Percentiles rank a stretch among this genome's conserved stretches.
phyloP scores from a whole-genome alignment of 2,113 vertebrate species.

The Anguilla japonica region DNA sequence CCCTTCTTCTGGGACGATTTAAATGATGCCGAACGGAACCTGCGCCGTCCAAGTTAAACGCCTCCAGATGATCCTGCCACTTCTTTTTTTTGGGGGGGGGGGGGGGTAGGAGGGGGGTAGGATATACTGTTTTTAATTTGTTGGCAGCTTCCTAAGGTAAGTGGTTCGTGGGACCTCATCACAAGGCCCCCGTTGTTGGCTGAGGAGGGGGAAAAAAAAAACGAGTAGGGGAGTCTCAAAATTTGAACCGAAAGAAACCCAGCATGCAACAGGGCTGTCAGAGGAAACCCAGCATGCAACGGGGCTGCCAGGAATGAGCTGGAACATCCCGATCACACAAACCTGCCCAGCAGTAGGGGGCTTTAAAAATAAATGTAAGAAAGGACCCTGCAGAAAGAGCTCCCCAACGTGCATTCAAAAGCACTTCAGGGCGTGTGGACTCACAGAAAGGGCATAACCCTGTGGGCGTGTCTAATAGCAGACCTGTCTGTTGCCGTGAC shows the following conservation, averaged over 20 bases:
- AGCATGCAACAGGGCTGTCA: constrained; percentile 24
- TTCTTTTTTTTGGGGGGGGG: neutral
- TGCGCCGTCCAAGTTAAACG: constrained; percentile 71
- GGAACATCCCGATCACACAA: constrained; percentile 17
- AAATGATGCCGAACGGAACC: constrained; percentile 52
- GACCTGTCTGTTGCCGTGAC: too few relatives aligned
- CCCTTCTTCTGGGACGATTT: constrained; percentile 3
- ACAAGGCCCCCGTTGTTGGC: constrained; percentile 57
- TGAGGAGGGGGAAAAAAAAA: constrained; percentile 13
- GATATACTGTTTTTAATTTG: constrained; percentile 53
- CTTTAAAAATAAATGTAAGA: constrained; percentile 25
- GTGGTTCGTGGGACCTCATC: constrained; percentile 38
- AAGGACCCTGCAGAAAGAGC: neutral
- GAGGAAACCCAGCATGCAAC: too few relatives aligned
- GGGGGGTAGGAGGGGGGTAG: neutral
- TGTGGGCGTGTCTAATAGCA: neutral
- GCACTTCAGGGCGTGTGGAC: neutral
- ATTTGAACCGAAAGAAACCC: constrained; percentile 22
- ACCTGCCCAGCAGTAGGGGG: neutral
- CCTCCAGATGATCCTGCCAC: constrained; percentile 64
- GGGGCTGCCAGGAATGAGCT: neutral
- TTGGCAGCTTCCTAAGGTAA: constrained; percentile 56
- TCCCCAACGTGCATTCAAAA: constrained; percentile 5
- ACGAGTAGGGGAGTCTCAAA: constrained; percentile 2
- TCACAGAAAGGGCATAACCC: neutral